Evolutionary conservation across 92 coral and sea anemone species (phyloP), one percentile per base, ranked within the genome.

Genomic region (Parazoanthus swiftii): DNA sequence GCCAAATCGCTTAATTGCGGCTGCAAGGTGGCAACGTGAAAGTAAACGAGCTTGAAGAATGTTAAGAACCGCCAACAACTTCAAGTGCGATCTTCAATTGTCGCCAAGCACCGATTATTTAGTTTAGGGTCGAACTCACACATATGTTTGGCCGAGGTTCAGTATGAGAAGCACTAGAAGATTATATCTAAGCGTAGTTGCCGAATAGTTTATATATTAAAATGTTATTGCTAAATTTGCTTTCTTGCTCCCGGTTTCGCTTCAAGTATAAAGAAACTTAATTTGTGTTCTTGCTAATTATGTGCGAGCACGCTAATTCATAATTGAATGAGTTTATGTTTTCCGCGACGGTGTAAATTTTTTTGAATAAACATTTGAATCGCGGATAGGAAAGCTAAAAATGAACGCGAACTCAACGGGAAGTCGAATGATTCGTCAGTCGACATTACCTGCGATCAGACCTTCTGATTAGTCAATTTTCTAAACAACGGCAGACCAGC

Each of bases 31-130:
- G 80, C 29, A 23, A 13, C 25, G 80, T 14, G 50, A 51, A 84
- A 48, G 79, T 84, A 71, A 84, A 84, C 87, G 79, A 44, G 48
- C 18, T 18, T 84, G 10, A 66, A 84, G 50, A 71, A 33, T 46
- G 79, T 16, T 84, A 84, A 84, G 77, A 84, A 38, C 33, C 25
- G 54, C 25, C 39, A 68, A 68, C 43, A 46, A 48, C 26, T 56
- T 84, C 87, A 71, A 84, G 87, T 70, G 79, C 42, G 29, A 46
- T 48, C 20, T 33, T 50, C 42, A n/a, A 44, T 59, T 18, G 85
- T 81, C 74, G 85, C 85, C 56, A 81, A 59, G 72, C 73, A 81
- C 79, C 77, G 26, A 5, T 72, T 44, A 51, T 70, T 72, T 18
- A 37, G 15, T 21, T 70, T 39, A 13, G 25, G n/a, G 20, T 42